phyloP scores from a whole-genome alignment of 1,140 invertebrate species.

The Brachionus calyciflorus region DNA sequence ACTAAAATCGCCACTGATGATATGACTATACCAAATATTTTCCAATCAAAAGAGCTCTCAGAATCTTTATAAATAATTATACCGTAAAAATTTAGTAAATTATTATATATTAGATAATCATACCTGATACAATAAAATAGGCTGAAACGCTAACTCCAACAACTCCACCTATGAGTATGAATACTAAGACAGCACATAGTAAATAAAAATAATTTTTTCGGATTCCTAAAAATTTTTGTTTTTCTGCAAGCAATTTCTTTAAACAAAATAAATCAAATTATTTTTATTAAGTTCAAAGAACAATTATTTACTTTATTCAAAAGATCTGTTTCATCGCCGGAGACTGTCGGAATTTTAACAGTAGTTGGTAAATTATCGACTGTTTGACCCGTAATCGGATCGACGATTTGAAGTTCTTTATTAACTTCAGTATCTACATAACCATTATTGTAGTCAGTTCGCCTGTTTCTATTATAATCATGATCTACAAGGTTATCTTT shows the following conservation, averaged over 20 bases:
- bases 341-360: constrained; percentile 5
- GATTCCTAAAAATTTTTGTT: constrained; percentile 31
- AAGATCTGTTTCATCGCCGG: constrained; percentile 20
- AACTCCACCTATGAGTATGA: background rate
- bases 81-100: background rate
- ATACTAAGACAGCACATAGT: background rate
- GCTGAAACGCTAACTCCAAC: background rate
- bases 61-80: background rate
- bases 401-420: constrained; percentile 23
- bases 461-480: background rate
- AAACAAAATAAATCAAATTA: background rate
- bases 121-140: background rate
- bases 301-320: background rate
- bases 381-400: background rate
- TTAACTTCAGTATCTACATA: background rate
- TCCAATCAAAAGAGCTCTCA: constrained; percentile 3
- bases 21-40: constrained; percentile 30
- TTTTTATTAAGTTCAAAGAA: background rate
- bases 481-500: background rate
- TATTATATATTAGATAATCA: background rate
- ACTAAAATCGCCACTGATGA: background rate
- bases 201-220: background rate
- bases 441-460: background rate
- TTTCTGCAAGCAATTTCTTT: background rate
- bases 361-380: constrained; percentile 5